phyloP scores from a whole-genome alignment of 2,888 invertebrate genomes.

The Volucella inflata region DNA sequence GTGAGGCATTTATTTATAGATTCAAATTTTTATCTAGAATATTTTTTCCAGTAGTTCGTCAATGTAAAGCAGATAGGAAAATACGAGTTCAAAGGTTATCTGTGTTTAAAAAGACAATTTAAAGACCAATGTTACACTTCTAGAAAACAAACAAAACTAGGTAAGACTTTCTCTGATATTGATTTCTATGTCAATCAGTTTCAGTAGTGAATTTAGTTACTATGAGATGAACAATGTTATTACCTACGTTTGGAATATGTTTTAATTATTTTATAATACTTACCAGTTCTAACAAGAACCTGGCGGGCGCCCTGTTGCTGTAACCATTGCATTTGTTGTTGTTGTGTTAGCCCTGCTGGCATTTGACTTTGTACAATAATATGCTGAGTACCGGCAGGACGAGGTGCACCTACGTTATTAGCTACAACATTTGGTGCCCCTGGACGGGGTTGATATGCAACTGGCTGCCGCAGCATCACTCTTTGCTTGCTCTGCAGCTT shows the following conservation, averaged over 20 bases:
- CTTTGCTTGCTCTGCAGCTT: conserved; percentile 88
- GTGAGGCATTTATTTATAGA: too few relatives aligned
- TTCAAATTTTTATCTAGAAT: too few relatives aligned
- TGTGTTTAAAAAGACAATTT: too few relatives aligned
- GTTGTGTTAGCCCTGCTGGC: conserved; percentile 87
- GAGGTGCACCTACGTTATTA: conserved; percentile 84
- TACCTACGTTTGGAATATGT: too few relatives aligned
- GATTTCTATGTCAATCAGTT: too few relatives aligned
- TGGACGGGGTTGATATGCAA: conserved; percentile 82
- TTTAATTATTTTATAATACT: conserved; percentile 26
- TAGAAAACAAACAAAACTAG: too few relatives aligned
- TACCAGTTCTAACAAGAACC: conserved; percentile 84
- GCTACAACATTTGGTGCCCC: conserved; percentile 83
- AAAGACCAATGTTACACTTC: too few relatives aligned
- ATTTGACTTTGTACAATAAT: conserved; percentile 89
- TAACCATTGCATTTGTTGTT: conserved; percentile 88
- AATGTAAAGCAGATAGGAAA: too few relatives aligned
- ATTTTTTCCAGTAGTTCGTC: too few relatives aligned
- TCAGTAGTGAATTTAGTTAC: too few relatives aligned
- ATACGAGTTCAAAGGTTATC: too few relatives aligned
- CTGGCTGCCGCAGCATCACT: conserved; percentile 85
- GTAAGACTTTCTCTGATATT: too few relatives aligned
- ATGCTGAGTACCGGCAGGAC: conserved; percentile 85
- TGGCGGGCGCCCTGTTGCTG: conserved; percentile 88
- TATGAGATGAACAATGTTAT: background rate